Evolutionary conservation across 2,797 vertebrate species (phyloP).

Genomic region (Bradypus variegatus): DNA sequence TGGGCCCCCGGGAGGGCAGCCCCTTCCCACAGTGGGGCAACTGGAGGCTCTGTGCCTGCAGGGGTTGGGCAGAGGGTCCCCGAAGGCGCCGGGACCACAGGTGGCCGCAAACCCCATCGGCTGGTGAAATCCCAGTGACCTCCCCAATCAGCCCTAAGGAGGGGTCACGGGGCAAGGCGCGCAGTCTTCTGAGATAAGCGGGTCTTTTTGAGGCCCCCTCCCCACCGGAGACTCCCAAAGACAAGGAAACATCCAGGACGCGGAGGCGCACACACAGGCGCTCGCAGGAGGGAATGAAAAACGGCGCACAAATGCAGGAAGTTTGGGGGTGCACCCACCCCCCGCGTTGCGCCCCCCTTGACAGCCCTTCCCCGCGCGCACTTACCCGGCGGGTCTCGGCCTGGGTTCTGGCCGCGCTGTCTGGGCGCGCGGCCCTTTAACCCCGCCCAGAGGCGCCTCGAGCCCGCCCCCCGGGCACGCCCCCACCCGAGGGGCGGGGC

Average conservation of each 20-base stretch:
- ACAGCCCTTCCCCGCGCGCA: not conserved
- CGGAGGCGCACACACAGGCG: not conserved
- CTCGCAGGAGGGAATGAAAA: not conserved
- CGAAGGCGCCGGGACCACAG: not conserved
- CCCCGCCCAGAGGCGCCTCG: not conserved
- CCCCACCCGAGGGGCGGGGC: not conserved
- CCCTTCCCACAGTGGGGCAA: not conserved
- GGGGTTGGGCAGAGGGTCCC: not conserved
- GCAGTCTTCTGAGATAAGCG: not conserved
- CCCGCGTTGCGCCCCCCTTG: not conserved
- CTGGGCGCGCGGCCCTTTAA: slow-evolving; percentile 32
- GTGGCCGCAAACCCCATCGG: not conserved
- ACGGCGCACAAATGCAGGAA: not conserved
- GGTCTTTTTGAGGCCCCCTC: not conserved
- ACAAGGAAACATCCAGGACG: not conserved
- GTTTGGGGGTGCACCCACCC: not conserved
- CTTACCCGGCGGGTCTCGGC: slow-evolving; percentile 40
- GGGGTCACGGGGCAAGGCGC: not conserved
- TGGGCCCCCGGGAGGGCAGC: not conserved
- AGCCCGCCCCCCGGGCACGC: not conserved
- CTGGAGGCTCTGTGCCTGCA: not conserved
- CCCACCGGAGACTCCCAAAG: not conserved
- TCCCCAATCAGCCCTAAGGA: not conserved
- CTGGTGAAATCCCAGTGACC: not conserved
- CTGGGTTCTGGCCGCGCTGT: not conserved